Evolutionary conservation across 2,113 vertebrate genomes (phyloP).

Genomic region (Lepus timidus): DNA sequence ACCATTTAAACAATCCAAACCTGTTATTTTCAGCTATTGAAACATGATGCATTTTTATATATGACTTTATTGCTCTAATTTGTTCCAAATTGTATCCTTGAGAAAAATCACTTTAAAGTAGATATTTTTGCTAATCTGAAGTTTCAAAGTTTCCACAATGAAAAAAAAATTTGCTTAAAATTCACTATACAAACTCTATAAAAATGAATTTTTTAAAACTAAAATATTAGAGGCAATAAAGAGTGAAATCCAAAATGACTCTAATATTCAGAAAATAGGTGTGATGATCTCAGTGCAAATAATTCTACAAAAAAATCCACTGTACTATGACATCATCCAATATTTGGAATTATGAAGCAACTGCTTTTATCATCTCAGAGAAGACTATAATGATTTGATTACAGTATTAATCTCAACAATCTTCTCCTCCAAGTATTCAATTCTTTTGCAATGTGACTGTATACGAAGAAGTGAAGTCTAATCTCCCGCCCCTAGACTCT

Average conservation of each 20-base stretch:
- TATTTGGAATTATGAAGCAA: conserved; percentile 6
- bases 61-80: background rate
- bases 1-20: background rate
- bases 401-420: background rate
- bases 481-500: background rate
- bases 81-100: background rate
- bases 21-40: conserved; percentile 30
- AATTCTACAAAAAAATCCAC: conserved; percentile 2
- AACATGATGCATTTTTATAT: background rate
- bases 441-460: conserved; percentile 8
- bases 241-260: background rate
- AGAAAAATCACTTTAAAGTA: conserved; percentile 7
- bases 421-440: background rate
- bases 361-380: background rate
- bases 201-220: conserved; percentile 32
- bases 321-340: background rate
- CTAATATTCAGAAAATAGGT: conserved; percentile 48
- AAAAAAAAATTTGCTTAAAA: background rate
- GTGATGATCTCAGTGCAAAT: background rate
- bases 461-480: background rate
- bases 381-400: background rate
- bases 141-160: background rate
- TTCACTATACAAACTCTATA: background rate
- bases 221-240: conserved; percentile 33
- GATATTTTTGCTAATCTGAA: conserved; percentile 21